Conservation (phyloP, 2,113 vertebrate species). For the Phylloscopus trochiloides region DNA sequence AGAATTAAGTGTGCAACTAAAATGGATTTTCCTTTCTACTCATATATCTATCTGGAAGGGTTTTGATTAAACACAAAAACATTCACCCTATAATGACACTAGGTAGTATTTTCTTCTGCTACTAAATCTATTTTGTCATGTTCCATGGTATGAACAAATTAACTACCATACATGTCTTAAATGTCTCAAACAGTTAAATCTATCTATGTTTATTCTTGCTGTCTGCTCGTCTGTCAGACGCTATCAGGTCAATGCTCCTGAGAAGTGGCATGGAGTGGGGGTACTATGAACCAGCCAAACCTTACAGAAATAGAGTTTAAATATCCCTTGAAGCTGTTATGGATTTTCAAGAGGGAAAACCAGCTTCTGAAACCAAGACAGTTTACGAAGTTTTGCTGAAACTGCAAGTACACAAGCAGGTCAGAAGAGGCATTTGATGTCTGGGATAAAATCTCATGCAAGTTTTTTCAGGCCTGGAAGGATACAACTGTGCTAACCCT, state of each 20-base stretch:
- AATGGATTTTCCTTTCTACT: not conserved
- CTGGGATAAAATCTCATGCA: not conserved
- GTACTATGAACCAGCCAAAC: not conserved
- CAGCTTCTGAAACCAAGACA: not conserved
- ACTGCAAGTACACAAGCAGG: not conserved
- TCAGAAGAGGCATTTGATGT: not conserved
- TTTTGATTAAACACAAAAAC: not conserved
- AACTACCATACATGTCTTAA: slow-evolving; percentile 2
- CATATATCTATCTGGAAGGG: not conserved
- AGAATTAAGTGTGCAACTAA: not conserved
- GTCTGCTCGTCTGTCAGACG: not conserved
- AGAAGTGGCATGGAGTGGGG: not conserved
- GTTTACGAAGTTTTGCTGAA: not conserved
- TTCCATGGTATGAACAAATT: not conserved
- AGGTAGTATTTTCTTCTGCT: not conserved
- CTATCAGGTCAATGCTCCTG: not conserved
- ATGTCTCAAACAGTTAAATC: slow-evolving; percentile 18
- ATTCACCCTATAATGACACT: not conserved
- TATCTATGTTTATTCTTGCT: not conserved
- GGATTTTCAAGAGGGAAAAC: not conserved
- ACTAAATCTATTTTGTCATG: slow-evolving; percentile 22
- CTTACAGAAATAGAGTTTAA: not conserved
- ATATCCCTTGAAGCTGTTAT: not conserved
- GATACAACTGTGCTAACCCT: not conserved
- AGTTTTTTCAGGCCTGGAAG: not conserved